Evolutionary conservation across 2,888 invertebrate genomes (phyloP).

Genomic region (Trachelus stipa): DNA sequence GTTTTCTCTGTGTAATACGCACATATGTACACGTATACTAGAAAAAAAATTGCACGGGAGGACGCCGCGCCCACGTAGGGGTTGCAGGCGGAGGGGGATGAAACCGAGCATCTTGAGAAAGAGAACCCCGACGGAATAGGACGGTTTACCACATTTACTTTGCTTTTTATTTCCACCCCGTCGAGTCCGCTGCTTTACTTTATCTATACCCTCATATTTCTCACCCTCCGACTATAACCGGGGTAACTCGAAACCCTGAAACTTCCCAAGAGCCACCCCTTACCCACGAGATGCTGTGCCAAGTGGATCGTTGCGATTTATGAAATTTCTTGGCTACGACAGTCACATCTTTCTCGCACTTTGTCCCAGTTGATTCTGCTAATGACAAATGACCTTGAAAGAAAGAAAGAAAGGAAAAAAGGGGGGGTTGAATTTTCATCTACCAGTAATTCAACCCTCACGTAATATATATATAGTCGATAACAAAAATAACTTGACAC

Average conservation of each 20-base stretch:
- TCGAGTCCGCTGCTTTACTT: not conserved
- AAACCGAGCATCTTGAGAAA: not conserved
- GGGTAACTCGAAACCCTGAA: not conserved
- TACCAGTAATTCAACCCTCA: not conserved
- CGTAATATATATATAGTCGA: not conserved
- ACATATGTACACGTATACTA: too few species aligned
- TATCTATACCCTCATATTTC: not conserved
- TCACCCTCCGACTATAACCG: not conserved
- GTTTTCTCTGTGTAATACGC: too few species aligned
- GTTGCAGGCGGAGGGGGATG: not conserved
- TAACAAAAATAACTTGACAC: not conserved
- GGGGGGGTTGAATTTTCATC: not conserved
- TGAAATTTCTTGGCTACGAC: not conserved
- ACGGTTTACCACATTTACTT: not conserved
- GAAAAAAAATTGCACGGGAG: too few species aligned
- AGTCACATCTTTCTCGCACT: not conserved
- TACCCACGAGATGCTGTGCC: not conserved
- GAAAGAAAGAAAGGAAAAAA: not conserved
- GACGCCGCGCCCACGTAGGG: too few species aligned
- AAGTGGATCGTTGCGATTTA: not conserved
- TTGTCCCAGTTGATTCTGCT: not conserved
- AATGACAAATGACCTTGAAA: not conserved
- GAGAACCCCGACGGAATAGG: not conserved
- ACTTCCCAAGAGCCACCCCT: not conserved
- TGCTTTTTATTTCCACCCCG: conserved; percentile 5